These are phyloP conservation scores for Bombus balteatus DNA, from an alignment of 1,140 invertebrate species.

Conservation along the genomic window DNA sequence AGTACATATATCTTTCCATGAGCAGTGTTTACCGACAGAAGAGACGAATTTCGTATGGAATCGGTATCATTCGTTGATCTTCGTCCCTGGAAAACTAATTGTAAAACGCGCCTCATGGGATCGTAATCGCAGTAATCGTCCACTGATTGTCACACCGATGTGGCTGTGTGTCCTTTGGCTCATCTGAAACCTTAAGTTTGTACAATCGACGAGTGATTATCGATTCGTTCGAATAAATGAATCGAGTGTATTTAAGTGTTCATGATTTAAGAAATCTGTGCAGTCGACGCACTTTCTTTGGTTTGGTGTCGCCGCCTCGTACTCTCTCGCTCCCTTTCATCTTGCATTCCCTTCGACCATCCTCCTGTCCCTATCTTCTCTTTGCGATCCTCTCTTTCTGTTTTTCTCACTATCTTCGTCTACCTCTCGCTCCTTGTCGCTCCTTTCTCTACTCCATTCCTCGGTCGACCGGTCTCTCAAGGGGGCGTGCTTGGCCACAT, in stretches of 20 bases:
- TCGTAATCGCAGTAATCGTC: not conserved
- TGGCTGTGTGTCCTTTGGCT: not conserved
- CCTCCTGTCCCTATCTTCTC: slow-evolving; percentile 40
- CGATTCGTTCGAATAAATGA: slow-evolving; percentile 26
- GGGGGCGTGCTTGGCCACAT: slow-evolving; percentile 69
- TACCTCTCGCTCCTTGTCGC: not conserved
- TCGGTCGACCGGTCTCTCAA: slow-evolving; percentile 69
- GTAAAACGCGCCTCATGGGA: not conserved
- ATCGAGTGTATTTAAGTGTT: slow-evolving; percentile 23
- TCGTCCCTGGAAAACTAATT: not conserved
- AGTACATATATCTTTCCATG: not conserved
- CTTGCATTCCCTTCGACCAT: slow-evolving; percentile 50
- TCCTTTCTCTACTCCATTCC: slow-evolving; percentile 39
- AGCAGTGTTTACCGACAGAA: slow-evolving; percentile 36
- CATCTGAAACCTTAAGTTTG: not conserved
- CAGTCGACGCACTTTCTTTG: slow-evolving; percentile 8
- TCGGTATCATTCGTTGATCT: slow-evolving; percentile 35
- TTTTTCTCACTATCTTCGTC: not conserved
- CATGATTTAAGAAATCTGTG: slow-evolving; percentile 20
- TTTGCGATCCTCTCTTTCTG: slow-evolving; percentile 14
- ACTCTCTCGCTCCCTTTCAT: slow-evolving; percentile 40
- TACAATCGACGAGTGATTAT: not conserved
- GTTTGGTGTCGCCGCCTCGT: slow-evolving; percentile 20
- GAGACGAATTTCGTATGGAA: slow-evolving; percentile 33
- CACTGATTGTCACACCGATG: slow-evolving; percentile 12